Evolutionary conservation across 2,888 invertebrate genomes (phyloP), one percentile per base, ranked within the genome.

Genomic region (Conomelus anceps): DNA sequence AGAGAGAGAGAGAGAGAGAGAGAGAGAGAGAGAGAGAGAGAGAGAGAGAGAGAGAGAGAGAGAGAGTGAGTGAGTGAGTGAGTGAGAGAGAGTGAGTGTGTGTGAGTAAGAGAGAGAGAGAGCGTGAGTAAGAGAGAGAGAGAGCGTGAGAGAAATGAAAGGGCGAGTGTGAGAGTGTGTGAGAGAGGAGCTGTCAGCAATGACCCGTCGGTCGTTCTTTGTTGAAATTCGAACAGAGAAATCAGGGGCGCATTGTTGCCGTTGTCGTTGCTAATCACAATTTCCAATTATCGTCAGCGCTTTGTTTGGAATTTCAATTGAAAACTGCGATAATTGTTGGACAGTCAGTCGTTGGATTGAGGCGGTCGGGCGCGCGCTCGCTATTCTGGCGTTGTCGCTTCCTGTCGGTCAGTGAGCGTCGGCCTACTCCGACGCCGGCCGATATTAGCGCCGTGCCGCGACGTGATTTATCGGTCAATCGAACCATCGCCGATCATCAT

Each of bases 251-350:
- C 63, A 63, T 63, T 63, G 63, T 63, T 63, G 63, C 63, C 63
- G 86, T 86, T 86, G 24, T 86, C 86, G 29, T 29, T 26, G 29
- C 86, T 24, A 24, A 86, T 86, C 86, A 24, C 86, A 86, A 86
- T 86, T 86, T 86, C 29, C 86, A 86, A 86, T 86, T 86, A 86
- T 29, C 22, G 24, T 23, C 1, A 22, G 22, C 85, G 85, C 24
- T 85, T 85, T 85, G 85, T 85, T 85, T 85, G 23, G 23, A 85
- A 85, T 85, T 85, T 85, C 85, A 24, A 85, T 85, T 85, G 24
- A 85, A 85, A 85, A 85, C 85, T 24, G 85, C 24, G 24, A 23
- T 85, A 85, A 85, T 85, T 23, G 24, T 85, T 85, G 63, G 63
- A 1, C 63, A 63, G 63, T n/a, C n/a, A 63, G 63, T n/a, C 11